These are phyloP conservation scores for Syngnathus scovelli DNA, from an alignment of 2,113 vertebrate genomes.

Conservation along the genomic window DNA sequence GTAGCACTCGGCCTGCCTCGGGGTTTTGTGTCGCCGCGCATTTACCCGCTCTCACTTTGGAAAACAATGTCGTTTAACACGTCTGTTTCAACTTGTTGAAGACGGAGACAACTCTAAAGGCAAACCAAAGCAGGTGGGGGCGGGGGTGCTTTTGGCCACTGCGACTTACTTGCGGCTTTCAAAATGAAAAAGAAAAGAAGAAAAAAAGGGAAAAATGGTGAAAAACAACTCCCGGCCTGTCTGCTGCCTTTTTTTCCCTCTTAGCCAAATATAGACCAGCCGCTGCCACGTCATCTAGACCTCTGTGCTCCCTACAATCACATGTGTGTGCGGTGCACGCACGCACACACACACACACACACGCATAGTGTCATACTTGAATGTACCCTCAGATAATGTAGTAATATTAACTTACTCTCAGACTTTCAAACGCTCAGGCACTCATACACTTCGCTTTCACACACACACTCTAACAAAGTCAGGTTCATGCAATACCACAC, in stretches of 20 bases:
- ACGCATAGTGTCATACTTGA: not conserved
- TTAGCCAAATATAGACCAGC: conserved; percentile 66
- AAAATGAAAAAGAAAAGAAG: conserved; percentile 3
- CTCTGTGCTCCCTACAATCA: conserved; percentile 42
- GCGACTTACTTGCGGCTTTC: conserved; percentile 27
- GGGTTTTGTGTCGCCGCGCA: conserved; percentile 51
- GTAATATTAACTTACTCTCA: too few relatives aligned
- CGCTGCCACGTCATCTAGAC: conserved; percentile 71
- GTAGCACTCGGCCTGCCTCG: conserved; percentile 53
- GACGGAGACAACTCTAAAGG: not conserved
- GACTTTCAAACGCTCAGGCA: too few relatives aligned
- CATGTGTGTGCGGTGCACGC: not conserved
- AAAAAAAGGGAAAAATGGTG: conserved; percentile 38
- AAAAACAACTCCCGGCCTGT: conserved; percentile 56
- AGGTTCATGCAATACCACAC: not conserved
- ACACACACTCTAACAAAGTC: not conserved
- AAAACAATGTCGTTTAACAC: conserved; percentile 49
- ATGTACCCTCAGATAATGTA: too few relatives aligned
- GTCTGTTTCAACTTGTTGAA: conserved; percentile 54
- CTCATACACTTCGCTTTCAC: too few relatives aligned
- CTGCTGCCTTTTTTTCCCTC: conserved; percentile 45
- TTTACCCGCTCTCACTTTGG: conserved; percentile 31
- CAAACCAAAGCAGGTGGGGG: not conserved
- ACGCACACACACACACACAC: not conserved
- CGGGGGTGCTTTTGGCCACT: conserved; percentile 21